These are phyloP conservation scores for Pristionchus fissidentatus DNA, from an alignment of 2,888 invertebrate genomes.

Conservation along the genomic window DNA sequence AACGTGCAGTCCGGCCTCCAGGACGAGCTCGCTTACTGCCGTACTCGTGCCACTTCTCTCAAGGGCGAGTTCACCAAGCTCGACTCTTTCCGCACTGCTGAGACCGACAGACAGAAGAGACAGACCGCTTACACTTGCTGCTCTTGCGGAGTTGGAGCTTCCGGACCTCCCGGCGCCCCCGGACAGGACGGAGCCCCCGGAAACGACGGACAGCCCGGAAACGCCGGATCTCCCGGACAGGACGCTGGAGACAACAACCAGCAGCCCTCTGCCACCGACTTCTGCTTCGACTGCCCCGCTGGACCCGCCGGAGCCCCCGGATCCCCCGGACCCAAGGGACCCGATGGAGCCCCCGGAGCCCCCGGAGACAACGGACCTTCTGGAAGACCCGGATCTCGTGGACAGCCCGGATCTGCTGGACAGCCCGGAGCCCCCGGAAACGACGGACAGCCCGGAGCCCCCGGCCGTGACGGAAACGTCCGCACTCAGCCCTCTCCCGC, in stretches of 20 bases:
- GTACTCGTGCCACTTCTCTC: constrained; percentile 67
- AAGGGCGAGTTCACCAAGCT: constrained; percentile 66
- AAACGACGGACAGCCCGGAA: constrained; percentile 61
- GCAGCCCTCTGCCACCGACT: constrained; percentile 54
- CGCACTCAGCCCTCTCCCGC: constrained; percentile 57
- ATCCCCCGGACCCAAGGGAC: constrained; percentile 60
- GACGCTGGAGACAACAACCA: constrained; percentile 54
- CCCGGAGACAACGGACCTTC: constrained; percentile 59
- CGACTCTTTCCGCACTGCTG: constrained; percentile 48
- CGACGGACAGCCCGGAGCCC: constrained; percentile 59
- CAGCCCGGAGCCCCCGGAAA: constrained; percentile 61
- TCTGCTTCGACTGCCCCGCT: constrained; percentile 68
- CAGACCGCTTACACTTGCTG: constrained; percentile 57
- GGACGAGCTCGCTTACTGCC: constrained; percentile 73
- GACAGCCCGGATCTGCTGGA: constrained; percentile 61
- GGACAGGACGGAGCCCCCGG: constrained; percentile 55
- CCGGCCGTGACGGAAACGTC: constrained; percentile 57
- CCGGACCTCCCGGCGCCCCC: constrained; percentile 58
- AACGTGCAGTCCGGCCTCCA: constrained; percentile 72
- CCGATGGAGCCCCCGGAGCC: constrained; percentile 57
- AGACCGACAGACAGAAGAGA: constrained; percentile 49
- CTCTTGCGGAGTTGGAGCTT: constrained; percentile 61
- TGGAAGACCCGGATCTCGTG: constrained; percentile 56
- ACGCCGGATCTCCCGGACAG: constrained; percentile 56
- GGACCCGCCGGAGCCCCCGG: constrained; percentile 67